Percentiles rank a stretch among this genome's conserved stretches.
Conservation (phyloP, 2,888 invertebrate species). For the Serrognathus titanus region DNA sequence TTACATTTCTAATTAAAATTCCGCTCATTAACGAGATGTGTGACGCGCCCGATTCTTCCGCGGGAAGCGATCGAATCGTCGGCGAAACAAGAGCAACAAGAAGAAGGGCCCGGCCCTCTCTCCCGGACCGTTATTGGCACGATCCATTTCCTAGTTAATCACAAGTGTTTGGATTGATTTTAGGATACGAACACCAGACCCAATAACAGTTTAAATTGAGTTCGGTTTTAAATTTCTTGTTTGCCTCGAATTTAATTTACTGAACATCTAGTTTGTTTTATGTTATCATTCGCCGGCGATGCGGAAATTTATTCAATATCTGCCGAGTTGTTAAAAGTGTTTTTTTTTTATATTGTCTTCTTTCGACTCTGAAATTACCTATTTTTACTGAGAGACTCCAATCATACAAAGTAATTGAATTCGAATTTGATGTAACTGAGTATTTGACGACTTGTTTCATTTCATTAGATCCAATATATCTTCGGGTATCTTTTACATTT, state of each 20-base stretch:
- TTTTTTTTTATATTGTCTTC: too few relatives aligned
- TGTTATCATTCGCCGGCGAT: conserved; percentile 14
- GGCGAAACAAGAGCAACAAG: conserved; percentile 15
- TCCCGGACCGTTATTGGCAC: conserved; percentile 26
- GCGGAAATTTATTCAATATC: neutral
- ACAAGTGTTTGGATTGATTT: conserved; percentile 29
- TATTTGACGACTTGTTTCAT: too few relatives aligned
- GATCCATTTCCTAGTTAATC: conserved; percentile 30
- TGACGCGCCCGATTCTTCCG: neutral
- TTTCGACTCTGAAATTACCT: too few relatives aligned
- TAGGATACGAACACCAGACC: conserved; percentile 24
- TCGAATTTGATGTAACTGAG: too few relatives aligned
- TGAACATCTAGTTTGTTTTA: conserved; percentile 19
- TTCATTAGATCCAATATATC: too few relatives aligned
- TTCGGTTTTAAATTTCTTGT: conserved; percentile 28
- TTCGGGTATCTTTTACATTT: too few relatives aligned
- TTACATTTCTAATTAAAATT: too few relatives aligned
- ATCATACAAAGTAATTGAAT: too few relatives aligned
- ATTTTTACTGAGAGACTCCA: too few relatives aligned
- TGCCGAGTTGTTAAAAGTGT: too few relatives aligned
- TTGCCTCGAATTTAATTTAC: conserved; percentile 24
- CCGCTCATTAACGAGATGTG: too few relatives aligned
- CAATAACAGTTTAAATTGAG: conserved; percentile 28
- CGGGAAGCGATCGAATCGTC: conserved; percentile 1
- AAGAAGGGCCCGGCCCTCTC: conserved; percentile 14